A percentile compares a stretch with the other conserved stretches of the same genome.
Evolutionary conservation across 2,113 vertebrate species (phyloP).

Genomic region (Phrynosoma blainvillii): DNA sequence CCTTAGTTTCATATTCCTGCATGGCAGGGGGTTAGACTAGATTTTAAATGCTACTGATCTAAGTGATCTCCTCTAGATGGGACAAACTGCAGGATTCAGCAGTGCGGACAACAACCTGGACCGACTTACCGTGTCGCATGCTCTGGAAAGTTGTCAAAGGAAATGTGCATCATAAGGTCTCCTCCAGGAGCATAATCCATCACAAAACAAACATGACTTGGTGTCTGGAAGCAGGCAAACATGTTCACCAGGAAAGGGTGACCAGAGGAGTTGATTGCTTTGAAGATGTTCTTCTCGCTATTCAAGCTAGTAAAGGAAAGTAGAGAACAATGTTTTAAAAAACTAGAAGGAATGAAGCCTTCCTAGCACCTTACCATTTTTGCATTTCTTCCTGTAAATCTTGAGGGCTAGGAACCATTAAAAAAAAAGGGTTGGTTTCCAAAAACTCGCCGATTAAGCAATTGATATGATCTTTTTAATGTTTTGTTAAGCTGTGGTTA

Average conservation of each 20-base stretch:
- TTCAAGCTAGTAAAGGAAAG: slow-evolving; percentile 81
- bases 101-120: not conserved
- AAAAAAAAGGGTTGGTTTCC: too few relatives aligned
- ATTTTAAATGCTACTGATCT: too few relatives aligned
- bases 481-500: too few relatives aligned
- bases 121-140: slow-evolving; percentile 82
- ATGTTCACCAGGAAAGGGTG: slow-evolving; percentile 96
- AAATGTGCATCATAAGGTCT: slow-evolving; percentile 98
- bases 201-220: slow-evolving; percentile 92
- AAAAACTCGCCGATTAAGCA: too few relatives aligned
- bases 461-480: too few relatives aligned
- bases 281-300: slow-evolving; percentile 95
- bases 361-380: slow-evolving; percentile 7
- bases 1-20: too few relatives aligned
- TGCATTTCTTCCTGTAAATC: not conserved
- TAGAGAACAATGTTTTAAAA: not conserved
- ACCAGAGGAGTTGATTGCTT: slow-evolving; percentile 85
- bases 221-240: slow-evolving; percentile 93
- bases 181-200: slow-evolving; percentile 94
- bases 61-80: too few relatives aligned
- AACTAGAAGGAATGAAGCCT: too few relatives aligned
- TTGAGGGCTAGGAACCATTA: not conserved
- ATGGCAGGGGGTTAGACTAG: too few relatives aligned
- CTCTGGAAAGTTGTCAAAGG: slow-evolving; percentile 87
- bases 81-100: too few relatives aligned